A percentile compares a stretch with the other conserved stretches of the same genome.
Evolutionary conservation across 2,797 vertebrate genomes (phyloP).

Genomic region (Brotula barbata): DNA sequence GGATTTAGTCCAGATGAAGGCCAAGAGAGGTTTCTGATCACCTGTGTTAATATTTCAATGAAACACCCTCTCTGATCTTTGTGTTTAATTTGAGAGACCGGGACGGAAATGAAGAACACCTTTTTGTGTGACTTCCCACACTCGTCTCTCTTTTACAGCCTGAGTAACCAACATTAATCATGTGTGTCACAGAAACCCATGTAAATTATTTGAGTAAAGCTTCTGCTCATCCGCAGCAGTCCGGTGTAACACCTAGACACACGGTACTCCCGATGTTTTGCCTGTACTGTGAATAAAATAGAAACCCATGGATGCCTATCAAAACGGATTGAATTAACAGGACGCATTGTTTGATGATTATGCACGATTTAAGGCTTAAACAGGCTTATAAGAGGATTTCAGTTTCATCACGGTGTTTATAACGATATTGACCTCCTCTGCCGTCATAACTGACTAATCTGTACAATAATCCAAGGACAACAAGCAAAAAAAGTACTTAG

Average conservation of each 20-base stretch:
- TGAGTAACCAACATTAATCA: constrained; percentile 46
- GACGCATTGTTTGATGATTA: no score
- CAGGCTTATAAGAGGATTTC: no score
- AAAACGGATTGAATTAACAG: no score
- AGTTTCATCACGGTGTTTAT: no score
- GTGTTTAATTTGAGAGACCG: constrained; percentile 50
- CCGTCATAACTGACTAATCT: no score
- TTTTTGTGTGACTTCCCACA: constrained; percentile 68
- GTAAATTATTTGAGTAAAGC: constrained; percentile 26
- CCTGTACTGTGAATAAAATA: no score
- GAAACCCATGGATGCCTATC: no score
- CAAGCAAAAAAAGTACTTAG: no score
- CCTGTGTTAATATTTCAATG: constrained; percentile 69
- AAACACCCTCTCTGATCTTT: constrained; percentile 71
- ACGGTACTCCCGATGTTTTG: no score
- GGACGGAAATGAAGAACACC: constrained; percentile 69
- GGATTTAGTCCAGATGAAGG: constrained; percentile 70
- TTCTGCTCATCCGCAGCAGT: constrained; percentile 3
- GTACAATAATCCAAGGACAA: no score
- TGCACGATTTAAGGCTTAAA: no score
- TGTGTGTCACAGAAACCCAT: not conserved
- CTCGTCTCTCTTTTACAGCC: constrained; percentile 66
- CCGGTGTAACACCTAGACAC: not conserved
- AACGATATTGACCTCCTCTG: no score
- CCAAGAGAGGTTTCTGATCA: constrained; percentile 63